Percentiles rank a stretch among this genome's conserved stretches.
These are phyloP conservation scores for Serripes groenlandicus DNA, from an alignment of 2,888 invertebrate genomes.

Conservation along the genomic window DNA sequence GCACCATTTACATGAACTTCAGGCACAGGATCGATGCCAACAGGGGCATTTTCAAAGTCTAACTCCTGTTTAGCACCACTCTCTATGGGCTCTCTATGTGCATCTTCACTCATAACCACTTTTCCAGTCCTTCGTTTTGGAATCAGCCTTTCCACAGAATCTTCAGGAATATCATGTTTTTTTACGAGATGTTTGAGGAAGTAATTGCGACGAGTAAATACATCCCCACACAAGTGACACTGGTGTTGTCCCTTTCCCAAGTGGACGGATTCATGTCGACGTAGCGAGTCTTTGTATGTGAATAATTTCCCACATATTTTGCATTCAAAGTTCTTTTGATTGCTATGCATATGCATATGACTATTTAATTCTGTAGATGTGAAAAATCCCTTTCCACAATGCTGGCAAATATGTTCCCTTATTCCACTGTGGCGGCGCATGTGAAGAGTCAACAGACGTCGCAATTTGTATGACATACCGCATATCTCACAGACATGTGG, in stretches of 20 bases:
- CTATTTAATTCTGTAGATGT: constrained; percentile 59
- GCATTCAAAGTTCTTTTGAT: constrained; percentile 62
- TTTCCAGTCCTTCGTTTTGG: not conserved
- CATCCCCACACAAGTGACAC: constrained; percentile 47
- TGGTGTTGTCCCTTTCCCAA: constrained; percentile 32
- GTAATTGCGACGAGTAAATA: constrained; percentile 29
- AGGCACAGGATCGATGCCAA: not conserved
- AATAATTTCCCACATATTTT: constrained; percentile 56
- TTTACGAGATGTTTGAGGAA: constrained; percentile 43
- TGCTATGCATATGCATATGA: constrained; percentile 65
- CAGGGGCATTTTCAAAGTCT: not conserved
- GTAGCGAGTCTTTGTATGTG: constrained; percentile 39
- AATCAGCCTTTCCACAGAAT: not conserved
- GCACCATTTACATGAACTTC: not conserved
- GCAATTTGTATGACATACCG: constrained; percentile 62
- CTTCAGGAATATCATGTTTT: constrained; percentile 14
- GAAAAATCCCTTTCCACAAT: constrained; percentile 60
- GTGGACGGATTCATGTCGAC: constrained; percentile 54
- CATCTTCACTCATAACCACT: not conserved
- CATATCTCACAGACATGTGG: constrained; percentile 67
- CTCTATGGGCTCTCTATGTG: too few relatives aligned
- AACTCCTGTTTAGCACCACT: too few relatives aligned
- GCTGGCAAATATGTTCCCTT: constrained; percentile 58
- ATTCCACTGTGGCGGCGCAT: constrained; percentile 60
- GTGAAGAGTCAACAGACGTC: constrained; percentile 60